A percentile compares a stretch with the other conserved stretches of the same genome.
Conservation (phyloP, 2,113 vertebrate genomes). For the Empidonax traillii region DNA sequence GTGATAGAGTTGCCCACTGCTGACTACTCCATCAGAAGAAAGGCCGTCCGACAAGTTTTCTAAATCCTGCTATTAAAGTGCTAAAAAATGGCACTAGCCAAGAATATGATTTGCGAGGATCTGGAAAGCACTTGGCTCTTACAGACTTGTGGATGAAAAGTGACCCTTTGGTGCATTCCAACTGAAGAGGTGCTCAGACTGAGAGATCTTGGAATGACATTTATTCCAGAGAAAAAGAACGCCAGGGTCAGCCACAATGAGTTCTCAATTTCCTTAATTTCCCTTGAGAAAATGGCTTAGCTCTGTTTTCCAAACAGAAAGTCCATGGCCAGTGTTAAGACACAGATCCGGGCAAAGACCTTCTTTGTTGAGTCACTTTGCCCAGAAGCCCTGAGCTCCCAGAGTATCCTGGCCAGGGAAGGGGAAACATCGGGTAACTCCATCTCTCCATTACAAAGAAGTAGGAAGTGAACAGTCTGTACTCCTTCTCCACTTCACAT, state of each 20-base stretch:
- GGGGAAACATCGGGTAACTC: neutral
- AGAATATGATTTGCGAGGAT: neutral
- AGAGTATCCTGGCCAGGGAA: neutral
- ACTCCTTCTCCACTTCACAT: neutral
- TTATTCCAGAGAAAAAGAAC: neutral
- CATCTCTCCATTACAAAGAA: neutral
- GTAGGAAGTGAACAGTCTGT: neutral
- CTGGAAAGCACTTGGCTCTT: neutral
- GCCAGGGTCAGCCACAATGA: neutral
- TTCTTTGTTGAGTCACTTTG: neutral
- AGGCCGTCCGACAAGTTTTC: neutral
- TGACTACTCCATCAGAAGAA: neutral
- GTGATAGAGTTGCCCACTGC: neutral
- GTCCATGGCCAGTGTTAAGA: neutral
- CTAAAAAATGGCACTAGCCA: neutral
- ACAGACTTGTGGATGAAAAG: accelerated
- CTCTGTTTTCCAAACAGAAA: neutral
- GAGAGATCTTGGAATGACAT: neutral
- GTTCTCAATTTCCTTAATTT: neutral
- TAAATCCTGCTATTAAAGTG: neutral
- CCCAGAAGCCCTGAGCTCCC: neutral
- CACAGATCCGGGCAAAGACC: neutral
- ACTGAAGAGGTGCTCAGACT: neutral
- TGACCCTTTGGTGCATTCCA: neutral
- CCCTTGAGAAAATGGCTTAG: neutral